Percentiles rank a stretch among this genome's conserved stretches.
These are phyloP conservation scores for Perognathus longimembris DNA, from an alignment of 2,113 vertebrate species.

Conservation along the genomic window DNA sequence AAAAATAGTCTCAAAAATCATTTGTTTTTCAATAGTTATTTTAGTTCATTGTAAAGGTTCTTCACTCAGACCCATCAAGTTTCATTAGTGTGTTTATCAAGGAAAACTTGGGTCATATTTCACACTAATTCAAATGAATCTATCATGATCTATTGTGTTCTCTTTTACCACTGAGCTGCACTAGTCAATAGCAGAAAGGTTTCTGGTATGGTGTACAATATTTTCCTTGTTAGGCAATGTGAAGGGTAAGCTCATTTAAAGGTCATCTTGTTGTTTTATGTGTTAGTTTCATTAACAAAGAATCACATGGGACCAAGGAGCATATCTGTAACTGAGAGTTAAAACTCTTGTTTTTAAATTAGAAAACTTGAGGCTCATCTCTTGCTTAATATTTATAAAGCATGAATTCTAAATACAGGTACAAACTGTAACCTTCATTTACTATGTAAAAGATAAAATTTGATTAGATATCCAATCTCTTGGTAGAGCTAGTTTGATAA, in stretches of 20 bases:
- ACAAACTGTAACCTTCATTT: conserved; percentile 47
- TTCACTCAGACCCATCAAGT: not conserved
- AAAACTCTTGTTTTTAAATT: conserved; percentile 42
- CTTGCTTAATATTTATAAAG: conserved; percentile 50
- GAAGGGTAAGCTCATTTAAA: conserved; percentile 37
- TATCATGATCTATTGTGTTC: not conserved
- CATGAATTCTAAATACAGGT: not conserved
- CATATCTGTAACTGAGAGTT: conserved; percentile 27
- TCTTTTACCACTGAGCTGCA: not conserved
- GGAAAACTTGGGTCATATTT: conserved; percentile 26
- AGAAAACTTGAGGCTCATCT: conserved; percentile 36
- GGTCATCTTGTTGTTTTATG: not conserved
- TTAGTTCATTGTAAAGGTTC: conserved; percentile 37
- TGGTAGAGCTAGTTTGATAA: conserved; percentile 24
- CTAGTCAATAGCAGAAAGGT: not conserved
- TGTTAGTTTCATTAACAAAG: conserved; percentile 44
- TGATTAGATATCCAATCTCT: not conserved
- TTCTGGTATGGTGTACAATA: not conserved
- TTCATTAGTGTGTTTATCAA: conserved; percentile 41
- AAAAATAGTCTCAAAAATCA: conserved; percentile 20
- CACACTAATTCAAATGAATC: conserved; percentile 19
- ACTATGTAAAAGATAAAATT: conserved; percentile 41
- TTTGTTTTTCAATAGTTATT: conserved; percentile 34
- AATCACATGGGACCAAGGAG: not conserved
- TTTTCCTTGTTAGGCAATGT: not conserved